Evolutionary conservation across 2,888 invertebrate genomes (phyloP).

Genomic region (Reticulitermes lucifugus): DNA sequence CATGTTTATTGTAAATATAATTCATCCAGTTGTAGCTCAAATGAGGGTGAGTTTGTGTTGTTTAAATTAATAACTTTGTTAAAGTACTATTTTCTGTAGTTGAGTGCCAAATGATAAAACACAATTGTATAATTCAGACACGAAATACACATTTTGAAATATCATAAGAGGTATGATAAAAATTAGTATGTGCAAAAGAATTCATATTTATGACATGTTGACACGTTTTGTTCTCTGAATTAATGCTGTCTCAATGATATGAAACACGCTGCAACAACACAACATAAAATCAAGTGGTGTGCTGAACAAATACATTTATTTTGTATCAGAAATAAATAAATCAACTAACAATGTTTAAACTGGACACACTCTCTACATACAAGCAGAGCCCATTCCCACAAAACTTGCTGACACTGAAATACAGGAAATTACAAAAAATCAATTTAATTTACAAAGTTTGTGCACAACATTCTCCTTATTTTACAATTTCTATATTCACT

Average conservation of each 20-base stretch:
- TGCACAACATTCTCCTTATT: no score
- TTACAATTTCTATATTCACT: no score
- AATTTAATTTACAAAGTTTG: no score
- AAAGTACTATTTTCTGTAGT: background rate
- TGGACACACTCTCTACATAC: no score
- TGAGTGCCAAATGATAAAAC: slow-evolving; percentile 27
- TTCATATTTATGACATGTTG: background rate
- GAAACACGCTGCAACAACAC: background rate
- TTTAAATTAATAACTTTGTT: background rate
- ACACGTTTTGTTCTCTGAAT: no score
- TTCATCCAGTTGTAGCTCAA: background rate
- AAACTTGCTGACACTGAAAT: no score
- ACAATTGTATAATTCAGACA: background rate
- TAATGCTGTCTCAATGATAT: background rate
- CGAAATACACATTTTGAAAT: background rate
- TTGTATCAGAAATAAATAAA: slow-evolving; percentile 35
- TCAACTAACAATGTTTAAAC: slow-evolving; percentile 26
- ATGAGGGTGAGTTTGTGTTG: slow-evolving; percentile 19
- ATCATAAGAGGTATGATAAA: background rate
- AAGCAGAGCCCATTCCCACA: no score
- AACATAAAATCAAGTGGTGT: slow-evolving; percentile 7
- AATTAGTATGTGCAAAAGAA: background rate
- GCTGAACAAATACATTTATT: slow-evolving; percentile 8
- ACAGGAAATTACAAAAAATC: no score
- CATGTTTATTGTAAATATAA: slow-evolving; percentile 33